phyloP scores from a whole-genome alignment of 2,797 vertebrate species.

The Melanotaenia parkinsoni region DNA sequence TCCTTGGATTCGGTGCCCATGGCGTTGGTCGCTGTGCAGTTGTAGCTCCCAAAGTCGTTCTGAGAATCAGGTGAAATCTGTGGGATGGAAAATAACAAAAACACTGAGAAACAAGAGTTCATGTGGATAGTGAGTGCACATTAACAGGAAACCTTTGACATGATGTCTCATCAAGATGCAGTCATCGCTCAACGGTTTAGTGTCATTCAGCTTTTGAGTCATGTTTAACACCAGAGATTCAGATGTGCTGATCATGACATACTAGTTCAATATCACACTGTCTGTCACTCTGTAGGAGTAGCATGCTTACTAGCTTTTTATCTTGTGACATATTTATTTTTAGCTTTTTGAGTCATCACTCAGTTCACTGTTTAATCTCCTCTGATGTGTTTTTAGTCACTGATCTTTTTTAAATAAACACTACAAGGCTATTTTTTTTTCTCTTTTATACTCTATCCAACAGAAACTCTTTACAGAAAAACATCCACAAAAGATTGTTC shows the following conservation, averaged over 20 bases:
- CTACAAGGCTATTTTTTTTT: neutral
- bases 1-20: conserved; percentile 95
- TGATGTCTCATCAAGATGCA: neutral
- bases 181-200: neutral
- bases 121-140: neutral
- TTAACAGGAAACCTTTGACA: neutral
- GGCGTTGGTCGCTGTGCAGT: conserved; percentile 93
- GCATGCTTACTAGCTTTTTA: neutral
- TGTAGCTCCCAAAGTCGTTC: conserved; percentile 97
- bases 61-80: conserved; percentile 88
- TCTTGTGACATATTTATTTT: conserved; percentile 1
- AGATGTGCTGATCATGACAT: conserved; percentile 18
- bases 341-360: conserved; percentile 4
- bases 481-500: neutral
- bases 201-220: conserved; percentile 1
- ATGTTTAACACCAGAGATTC: neutral
- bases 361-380: neutral
- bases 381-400: neutral
- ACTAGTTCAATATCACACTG: neutral
- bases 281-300: conserved; percentile 2
- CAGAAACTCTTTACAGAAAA: no score
- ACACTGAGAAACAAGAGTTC: neutral
- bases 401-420: neutral
- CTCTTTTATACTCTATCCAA: neutral
- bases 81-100: conserved; percentile 16